Evolutionary conservation across 2,888 invertebrate genomes (phyloP), one percentile per base, ranked within the genome.

Genomic region (Cylindroiulus punctatus): DNA sequence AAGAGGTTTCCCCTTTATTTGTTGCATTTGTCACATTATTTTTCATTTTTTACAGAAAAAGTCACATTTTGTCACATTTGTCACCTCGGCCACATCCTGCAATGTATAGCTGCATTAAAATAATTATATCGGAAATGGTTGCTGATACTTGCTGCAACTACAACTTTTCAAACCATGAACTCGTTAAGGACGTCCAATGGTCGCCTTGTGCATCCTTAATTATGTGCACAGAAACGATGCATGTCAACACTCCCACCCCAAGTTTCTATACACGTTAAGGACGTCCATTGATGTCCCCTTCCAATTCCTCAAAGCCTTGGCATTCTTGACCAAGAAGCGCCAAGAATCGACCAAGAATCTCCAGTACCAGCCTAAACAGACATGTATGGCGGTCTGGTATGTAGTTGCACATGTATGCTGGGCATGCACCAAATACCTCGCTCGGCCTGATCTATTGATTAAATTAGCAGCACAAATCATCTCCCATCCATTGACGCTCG

Each of bases 381-480:
- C 19, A 4, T 19, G 52, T 10, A 52, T 52, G n/a, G 14, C 52
- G n/a, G n/a, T n/a, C n/a, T n/a, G n/a, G 52, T n/a, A 52, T 3
- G 19, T 17, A 17, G 44, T 44, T 44, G 10, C 44, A 44, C 44
- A 17, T 47, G 52, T 52, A 52, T 52, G 19, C 52, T 52, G 14
- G n/a, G 4, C 52, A 52, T 52, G 52, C n/a, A 52, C n/a, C 5
- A 52, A 7, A 19, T n/a, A 52, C 44, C 44, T 44, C 1, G 44
- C 1, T 44, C 44, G 14, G 44, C 44, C 52, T 65, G 65, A 26
- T 65, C 26, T n/a, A 65, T 65, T 65, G 65, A 65, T 65, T 65
- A 65, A 65, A 65, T 65, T 65, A 65, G 65, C 65, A 12, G 65
- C 65, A 65, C 65, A 65, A 65, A 65, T 65, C 65, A 65, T 65